Conservation (phyloP, 2,113 vertebrate species). For the Muscicapa adusta region DNA sequence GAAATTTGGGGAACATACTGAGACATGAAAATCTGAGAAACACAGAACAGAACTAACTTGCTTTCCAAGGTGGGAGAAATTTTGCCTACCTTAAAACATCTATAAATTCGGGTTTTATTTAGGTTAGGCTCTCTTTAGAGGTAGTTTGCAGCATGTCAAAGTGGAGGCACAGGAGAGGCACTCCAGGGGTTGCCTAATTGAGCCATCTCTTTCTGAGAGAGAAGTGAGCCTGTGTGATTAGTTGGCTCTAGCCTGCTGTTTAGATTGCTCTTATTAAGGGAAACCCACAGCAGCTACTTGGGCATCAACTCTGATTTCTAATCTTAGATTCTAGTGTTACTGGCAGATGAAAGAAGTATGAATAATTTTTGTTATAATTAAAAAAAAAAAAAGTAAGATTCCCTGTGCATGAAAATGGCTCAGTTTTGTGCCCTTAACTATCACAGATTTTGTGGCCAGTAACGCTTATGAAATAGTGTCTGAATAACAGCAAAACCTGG, state of each 20-base stretch:
- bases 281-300: not conserved
- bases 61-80: not conserved
- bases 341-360: not conserved
- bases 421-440: not conserved
- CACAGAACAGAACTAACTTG: not conserved
- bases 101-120: not conserved
- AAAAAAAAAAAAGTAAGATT: not conserved
- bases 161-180: not conserved
- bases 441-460: not conserved
- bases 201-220: not conserved
- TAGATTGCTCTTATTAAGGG: not conserved
- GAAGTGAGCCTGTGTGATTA: not conserved
- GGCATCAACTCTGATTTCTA: not conserved
- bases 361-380: not conserved
- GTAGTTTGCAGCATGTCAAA: not conserved
- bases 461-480: not conserved
- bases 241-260: not conserved
- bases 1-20: not conserved
- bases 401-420: not conserved
- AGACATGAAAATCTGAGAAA: not conserved
- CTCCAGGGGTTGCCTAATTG: not conserved
- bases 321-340: not conserved
- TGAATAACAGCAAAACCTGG: not conserved
- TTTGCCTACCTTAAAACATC: not conserved
- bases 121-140: not conserved